Evolutionary conservation across 2,113 vertebrate genomes (phyloP), one percentile per base, ranked within the genome.

Genomic region (Alligator sinensis): DNA sequence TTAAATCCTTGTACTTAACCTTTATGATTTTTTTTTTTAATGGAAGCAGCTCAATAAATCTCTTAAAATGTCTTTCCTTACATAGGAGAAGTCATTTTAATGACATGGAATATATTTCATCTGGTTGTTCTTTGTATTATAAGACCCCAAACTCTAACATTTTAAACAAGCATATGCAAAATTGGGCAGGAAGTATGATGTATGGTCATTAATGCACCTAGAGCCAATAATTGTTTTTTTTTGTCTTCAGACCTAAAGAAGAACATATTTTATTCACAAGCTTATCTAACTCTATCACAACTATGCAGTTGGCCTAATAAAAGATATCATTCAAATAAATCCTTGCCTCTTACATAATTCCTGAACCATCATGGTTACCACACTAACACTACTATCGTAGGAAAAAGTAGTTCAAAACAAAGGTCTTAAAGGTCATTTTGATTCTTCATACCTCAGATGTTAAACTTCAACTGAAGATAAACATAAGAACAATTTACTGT

Each of bases 381-480:
- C 84, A 93, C 86, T 64, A 87, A 61, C 82, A 96, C 55, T 47
- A 38, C 1, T 47, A 1, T 72, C 77, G 89, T 80, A 68, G 64
- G 94, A 70, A 55, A 89, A 92, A 92, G 81, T 34, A 74, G 12
- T 47, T 74, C 80, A 94, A 95, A 94, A 68, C 25, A 94, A 77
- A 80, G 96, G 85, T 18, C 38, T 79, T 79, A 61, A 96, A 96
- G 90, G 93, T 96, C 95, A 94, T 82, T 93, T 80, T 76, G 77
- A n/a, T 89, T 85, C 27, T 63, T 64, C 68, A 28, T 96, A 89
- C 89, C 94, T 87, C 76, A 89, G 47, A 92, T 90, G 87, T 89
- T 80, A 95, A 92, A 87, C 96, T 92, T 86, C 70, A 88, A 14
- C 61, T 89, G 55, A 86, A 78, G 70, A 94, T 90, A 95, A 96